phyloP scores from a whole-genome alignment of 2,797 vertebrate genomes.

The Lates japonicus region DNA sequence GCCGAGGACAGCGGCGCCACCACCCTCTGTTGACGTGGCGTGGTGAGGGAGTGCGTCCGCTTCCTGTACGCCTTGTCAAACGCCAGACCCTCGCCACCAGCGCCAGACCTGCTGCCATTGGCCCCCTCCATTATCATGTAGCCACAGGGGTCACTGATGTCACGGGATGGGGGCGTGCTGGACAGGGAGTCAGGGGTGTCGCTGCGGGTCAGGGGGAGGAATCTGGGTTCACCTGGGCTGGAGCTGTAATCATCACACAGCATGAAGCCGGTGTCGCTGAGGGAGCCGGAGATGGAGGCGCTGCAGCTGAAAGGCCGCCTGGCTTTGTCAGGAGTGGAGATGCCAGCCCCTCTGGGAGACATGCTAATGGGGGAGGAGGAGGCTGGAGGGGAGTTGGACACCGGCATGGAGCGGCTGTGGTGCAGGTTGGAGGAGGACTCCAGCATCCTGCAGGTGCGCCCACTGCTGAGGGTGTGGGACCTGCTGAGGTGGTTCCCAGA shows the following conservation, averaged over 20 bases:
- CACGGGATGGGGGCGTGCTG: conserved; percentile 91
- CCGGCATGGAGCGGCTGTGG: conserved; percentile 92
- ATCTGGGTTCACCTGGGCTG: conserved; percentile 88
- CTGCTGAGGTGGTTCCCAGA: conserved; percentile 87
- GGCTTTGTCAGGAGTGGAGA: conserved; percentile 76
- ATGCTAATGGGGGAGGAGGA: conserved; percentile 91
- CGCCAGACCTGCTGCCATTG: conserved; percentile 65
- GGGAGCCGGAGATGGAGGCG: conserved; percentile 93
- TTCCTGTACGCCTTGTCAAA: conserved; percentile 90
- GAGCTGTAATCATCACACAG: conserved; percentile 94
- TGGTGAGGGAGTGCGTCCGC: conserved; percentile 94
- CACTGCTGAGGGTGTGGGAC: conserved; percentile 88
- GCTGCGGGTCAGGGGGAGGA: conserved; percentile 88
- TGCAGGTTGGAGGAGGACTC: conserved; percentile 86
- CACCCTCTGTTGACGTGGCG: conserved; percentile 91
- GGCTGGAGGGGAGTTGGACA: conserved; percentile 89
- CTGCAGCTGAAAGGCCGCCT: conserved; percentile 92
- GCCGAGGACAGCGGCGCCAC: conserved; percentile 91
- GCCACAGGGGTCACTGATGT: conserved; percentile 87
- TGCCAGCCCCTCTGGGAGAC: conserved; percentile 84
- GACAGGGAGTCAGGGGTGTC: conserved; percentile 93
- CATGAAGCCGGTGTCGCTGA: conserved; percentile 94
- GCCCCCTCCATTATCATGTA: conserved; percentile 94
- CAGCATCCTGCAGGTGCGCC: conserved; percentile 84
- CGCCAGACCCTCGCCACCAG: conserved; percentile 6